A percentile compares a stretch with the other conserved stretches of the same genome.
phyloP scores from a whole-genome alignment of 2,888 invertebrate species.

The Chymomyza caudatula region DNA sequence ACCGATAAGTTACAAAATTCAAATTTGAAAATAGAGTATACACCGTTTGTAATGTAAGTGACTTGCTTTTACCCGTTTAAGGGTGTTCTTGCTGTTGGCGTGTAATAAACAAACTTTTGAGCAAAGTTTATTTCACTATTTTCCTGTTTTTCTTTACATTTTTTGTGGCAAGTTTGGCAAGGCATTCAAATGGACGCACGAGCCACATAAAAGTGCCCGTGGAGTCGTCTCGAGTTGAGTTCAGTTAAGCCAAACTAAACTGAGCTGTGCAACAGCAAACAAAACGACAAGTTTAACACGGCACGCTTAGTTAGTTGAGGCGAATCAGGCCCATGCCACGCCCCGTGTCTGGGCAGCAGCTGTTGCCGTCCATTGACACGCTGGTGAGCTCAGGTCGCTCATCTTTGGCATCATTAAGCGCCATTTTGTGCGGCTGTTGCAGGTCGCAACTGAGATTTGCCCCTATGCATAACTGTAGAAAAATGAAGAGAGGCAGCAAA shows the following conservation, averaged over 20 bases:
- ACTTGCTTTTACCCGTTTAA: neutral
- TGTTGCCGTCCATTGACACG: constrained; percentile 67
- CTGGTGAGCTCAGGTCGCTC: constrained; percentile 56
- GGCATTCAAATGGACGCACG: constrained; percentile 26
- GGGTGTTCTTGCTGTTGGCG: constrained; percentile 54
- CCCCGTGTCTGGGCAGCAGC: constrained; percentile 24
- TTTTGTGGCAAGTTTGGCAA: neutral
- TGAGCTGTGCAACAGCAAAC: constrained; percentile 1
- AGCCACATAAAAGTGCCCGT: constrained; percentile 30
- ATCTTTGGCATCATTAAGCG: constrained; percentile 72
- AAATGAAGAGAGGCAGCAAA: neutral
- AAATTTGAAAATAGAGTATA: no score
- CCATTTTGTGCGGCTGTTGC: constrained; percentile 53
- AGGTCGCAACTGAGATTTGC: constrained; percentile 34
- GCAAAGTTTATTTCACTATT: constrained; percentile 73
- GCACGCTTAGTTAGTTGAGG: constrained; percentile 72
- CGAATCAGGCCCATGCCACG: neutral
- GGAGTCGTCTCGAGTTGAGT: constrained; percentile 48
- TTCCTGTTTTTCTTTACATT: constrained; percentile 15
- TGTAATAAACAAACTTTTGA: constrained; percentile 74
- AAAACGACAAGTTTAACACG: constrained; percentile 67
- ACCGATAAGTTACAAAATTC: no score
- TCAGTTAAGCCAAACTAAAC: constrained; percentile 3
- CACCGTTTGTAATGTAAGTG: no score
- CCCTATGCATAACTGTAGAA: neutral